phyloP scores from a whole-genome alignment of 2,888 invertebrate genomes.

The Drosophila merina region DNA sequence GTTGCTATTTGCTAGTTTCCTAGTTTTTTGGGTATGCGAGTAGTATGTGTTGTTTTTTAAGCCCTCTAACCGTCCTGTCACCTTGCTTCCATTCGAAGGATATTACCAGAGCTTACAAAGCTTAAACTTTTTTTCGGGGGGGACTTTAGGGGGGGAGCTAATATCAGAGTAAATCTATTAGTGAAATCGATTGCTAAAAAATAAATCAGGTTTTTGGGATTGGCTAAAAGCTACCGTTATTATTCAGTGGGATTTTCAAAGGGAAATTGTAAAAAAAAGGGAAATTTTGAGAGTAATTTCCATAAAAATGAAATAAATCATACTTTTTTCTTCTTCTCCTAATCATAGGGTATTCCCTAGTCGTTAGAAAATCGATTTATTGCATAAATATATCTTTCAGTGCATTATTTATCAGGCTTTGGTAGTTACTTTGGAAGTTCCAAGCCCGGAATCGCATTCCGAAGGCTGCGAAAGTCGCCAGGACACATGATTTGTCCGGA shows the following conservation, averaged over 20 bases:
- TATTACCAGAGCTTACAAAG: conserved; percentile 19
- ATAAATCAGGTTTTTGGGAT: neutral
- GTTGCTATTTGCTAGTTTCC: conserved; percentile 58
- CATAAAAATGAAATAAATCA: neutral
- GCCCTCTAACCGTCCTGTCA: conserved; percentile 25
- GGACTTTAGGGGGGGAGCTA: neutral
- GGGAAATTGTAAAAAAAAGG: neutral
- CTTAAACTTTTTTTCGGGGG: neutral
- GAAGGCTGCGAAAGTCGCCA: neutral
- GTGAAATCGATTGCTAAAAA: neutral
- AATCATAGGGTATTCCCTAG: neutral
- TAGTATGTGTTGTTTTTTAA: conserved; percentile 16
- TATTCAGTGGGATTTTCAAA: neutral
- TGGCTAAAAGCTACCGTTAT: neutral
- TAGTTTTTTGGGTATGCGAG: conserved; percentile 26
- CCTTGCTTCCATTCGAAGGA: conserved; percentile 11
- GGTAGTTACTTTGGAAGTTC: neutral
- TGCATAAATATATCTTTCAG: neutral
- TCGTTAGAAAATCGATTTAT: neutral
- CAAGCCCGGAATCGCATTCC: neutral
- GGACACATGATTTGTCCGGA: conserved; percentile 11
- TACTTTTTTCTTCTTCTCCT: neutral
- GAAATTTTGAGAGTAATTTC: too few relatives aligned
- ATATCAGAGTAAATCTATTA: neutral
- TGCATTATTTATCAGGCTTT: conserved; percentile 58